These are phyloP conservation scores for Misgurnus anguillicaudatus DNA, from an alignment of 2,113 vertebrate species.

Conservation along the genomic window DNA sequence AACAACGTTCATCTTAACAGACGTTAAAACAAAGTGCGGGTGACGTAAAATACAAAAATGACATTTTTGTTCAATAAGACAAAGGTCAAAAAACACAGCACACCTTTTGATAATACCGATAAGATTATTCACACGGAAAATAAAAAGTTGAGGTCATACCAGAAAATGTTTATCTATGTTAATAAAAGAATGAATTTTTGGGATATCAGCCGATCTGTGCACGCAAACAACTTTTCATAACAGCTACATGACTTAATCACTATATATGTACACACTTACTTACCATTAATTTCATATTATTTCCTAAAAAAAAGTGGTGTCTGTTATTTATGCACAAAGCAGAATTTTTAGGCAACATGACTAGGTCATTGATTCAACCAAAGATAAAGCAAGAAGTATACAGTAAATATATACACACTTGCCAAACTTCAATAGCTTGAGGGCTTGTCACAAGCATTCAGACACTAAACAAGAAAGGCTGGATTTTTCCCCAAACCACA, in stretches of 20 bases:
- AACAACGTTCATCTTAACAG: slow-evolving; percentile 5
- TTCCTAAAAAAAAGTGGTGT: not conserved
- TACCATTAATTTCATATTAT: not conserved
- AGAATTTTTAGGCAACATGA: too few species aligned
- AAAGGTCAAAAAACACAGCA: not conserved
- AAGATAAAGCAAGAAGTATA: too few species aligned
- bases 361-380: too few species aligned
- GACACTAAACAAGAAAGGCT: not conserved
- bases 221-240: slow-evolving; percentile 24
- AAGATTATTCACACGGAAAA: not conserved
- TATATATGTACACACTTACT: not conserved
- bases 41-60: not conserved
- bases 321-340: too few species aligned
- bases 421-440: not conserved
- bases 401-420: too few species aligned
- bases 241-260: slow-evolving; percentile 20
- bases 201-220: slow-evolving; percentile 24
- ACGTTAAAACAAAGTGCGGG: not conserved
- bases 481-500: slow-evolving; percentile 16
- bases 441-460: slow-evolving; percentile 3
- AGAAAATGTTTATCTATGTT: slow-evolving; percentile 10
- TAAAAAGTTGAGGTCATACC: slow-evolving; percentile 9
- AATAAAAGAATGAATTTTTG: slow-evolving; percentile 28
- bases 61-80: slow-evolving; percentile 10
- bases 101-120: not conserved